A percentile compares a stretch with the other conserved stretches of the same genome.
phyloP scores from a whole-genome alignment of 2,113 vertebrate species.

The Leucoraja erinaceus region DNA sequence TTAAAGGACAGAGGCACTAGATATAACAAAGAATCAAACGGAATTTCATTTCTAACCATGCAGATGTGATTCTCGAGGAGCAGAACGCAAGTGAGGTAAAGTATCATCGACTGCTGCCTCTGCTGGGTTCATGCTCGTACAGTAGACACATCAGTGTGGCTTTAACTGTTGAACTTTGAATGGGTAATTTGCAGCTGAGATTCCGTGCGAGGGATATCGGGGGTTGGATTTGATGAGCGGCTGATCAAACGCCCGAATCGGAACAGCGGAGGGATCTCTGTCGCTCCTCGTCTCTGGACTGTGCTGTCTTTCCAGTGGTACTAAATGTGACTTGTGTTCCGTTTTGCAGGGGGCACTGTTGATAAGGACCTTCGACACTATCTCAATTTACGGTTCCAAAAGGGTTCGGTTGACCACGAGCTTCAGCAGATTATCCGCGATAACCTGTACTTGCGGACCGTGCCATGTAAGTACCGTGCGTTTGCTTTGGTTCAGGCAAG shows the following conservation, averaged over 20 bases:
- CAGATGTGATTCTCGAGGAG: not conserved
- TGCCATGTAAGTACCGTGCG: conserved; percentile 81
- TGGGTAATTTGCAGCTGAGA: not conserved
- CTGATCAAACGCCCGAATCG: not conserved
- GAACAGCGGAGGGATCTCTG: not conserved
- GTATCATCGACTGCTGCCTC: not conserved
- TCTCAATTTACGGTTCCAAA: conserved; percentile 98
- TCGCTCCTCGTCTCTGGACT: no score
- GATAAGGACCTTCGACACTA: conserved; percentile 97
- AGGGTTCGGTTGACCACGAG: conserved; percentile 94
- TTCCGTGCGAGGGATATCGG: not conserved
- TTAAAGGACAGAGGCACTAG: not conserved
- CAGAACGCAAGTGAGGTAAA: not conserved
- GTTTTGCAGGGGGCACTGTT: conserved; percentile 80
- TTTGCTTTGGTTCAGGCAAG: not conserved
- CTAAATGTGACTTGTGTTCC: not conserved
- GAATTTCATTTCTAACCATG: not conserved
- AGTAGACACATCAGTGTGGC: not conserved
- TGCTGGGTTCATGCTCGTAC: not conserved
- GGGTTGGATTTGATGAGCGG: not conserved
- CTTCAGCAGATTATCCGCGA: conserved; percentile 98
- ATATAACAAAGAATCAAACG: conserved; percentile 22
- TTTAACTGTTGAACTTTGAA: not conserved
- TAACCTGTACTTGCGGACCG: conserved; percentile 96
- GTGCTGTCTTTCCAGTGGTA: not conserved